Percentiles rank a stretch among this genome's conserved stretches.
These are phyloP conservation scores for Sorex fumeus DNA, from an alignment of 2,113 vertebrate genomes.

Conservation along the genomic window DNA sequence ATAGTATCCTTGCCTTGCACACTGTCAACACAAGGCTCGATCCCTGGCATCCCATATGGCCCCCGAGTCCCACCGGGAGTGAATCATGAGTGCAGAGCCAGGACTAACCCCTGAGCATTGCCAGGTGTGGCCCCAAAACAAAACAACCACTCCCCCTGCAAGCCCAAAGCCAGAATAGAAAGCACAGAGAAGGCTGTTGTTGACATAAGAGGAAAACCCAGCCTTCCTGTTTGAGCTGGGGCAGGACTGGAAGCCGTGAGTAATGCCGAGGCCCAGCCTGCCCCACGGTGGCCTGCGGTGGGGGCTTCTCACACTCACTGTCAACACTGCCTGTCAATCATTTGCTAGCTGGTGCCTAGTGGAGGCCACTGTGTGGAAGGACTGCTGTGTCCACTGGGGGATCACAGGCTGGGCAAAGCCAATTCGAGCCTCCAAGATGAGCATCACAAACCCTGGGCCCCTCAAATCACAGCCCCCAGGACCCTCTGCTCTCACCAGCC, in stretches of 20 bases:
- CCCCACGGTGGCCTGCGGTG: slow-evolving; percentile 91
- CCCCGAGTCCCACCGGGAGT: too few species aligned
- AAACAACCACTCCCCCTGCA: slow-evolving; percentile 42
- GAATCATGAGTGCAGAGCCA: too few species aligned
- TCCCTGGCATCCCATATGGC: too few species aligned
- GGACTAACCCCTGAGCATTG: too few species aligned
- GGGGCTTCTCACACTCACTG: slow-evolving; percentile 90
- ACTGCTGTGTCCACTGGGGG: slow-evolving; percentile 70
- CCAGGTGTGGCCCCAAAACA: slow-evolving; percentile 13
- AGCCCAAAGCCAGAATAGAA: slow-evolving; percentile 66
- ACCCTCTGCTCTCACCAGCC: background rate
- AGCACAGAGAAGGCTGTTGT: slow-evolving; percentile 86
- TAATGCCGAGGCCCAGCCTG: slow-evolving; percentile 93
- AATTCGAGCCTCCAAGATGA: slow-evolving; percentile 81
- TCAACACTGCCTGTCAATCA: slow-evolving; percentile 88
- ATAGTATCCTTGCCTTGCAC: too few species aligned
- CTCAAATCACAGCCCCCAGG: slow-evolving; percentile 58
- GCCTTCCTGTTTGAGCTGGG: slow-evolving; percentile 96
- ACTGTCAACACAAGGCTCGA: too few species aligned
- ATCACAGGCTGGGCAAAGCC: slow-evolving; percentile 80
- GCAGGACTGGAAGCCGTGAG: slow-evolving; percentile 94
- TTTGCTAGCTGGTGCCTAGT: slow-evolving; percentile 86
- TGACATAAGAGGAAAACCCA: slow-evolving; percentile 92
- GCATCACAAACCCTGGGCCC: slow-evolving; percentile 5
- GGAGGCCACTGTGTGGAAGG: slow-evolving; percentile 82